These are phyloP conservation scores for Lepidochrysops patricia DNA, from an alignment of 2,888 invertebrate species.

Conservation along the genomic window DNA sequence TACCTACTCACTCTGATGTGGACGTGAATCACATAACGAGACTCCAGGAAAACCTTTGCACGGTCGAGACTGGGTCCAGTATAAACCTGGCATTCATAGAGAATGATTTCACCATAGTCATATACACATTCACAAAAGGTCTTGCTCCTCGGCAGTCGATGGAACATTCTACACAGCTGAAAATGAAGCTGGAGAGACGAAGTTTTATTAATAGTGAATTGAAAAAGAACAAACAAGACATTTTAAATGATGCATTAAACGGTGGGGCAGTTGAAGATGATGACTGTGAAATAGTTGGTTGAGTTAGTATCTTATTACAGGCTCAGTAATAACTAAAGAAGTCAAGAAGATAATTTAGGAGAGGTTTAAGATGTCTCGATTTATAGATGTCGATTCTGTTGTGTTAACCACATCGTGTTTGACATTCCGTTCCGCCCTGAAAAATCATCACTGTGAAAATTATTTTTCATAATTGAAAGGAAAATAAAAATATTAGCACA, in stretches of 20 bases:
- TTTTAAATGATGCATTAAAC: slow-evolving; percentile 53
- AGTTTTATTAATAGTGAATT: slow-evolving; percentile 57
- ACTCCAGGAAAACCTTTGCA: slow-evolving; percentile 61
- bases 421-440: too few species aligned
- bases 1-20: slow-evolving; percentile 44
- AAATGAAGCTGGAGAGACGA: slow-evolving; percentile 45
- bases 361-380: too few species aligned
- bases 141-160: slow-evolving; percentile 41
- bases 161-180: slow-evolving; percentile 36
- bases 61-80: slow-evolving; percentile 54
- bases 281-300: slow-evolving; percentile 46
- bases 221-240: slow-evolving; percentile 42
- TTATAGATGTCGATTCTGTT: too few species aligned
- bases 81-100: slow-evolving; percentile 62
- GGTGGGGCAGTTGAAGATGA: slow-evolving; percentile 60
- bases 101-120: slow-evolving; percentile 57
- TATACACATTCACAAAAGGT: slow-evolving; percentile 57
- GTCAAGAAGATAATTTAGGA: too few species aligned
- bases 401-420: too few species aligned
- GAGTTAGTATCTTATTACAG: slow-evolving; percentile 18
- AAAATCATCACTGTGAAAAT: too few species aligned
- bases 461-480: too few species aligned
- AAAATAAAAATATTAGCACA: too few species aligned
- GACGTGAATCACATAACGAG: slow-evolving; percentile 47
- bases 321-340: too few species aligned